phyloP scores from a whole-genome alignment of 2,113 vertebrate species.

The Hyperoodon ampullatus region DNA sequence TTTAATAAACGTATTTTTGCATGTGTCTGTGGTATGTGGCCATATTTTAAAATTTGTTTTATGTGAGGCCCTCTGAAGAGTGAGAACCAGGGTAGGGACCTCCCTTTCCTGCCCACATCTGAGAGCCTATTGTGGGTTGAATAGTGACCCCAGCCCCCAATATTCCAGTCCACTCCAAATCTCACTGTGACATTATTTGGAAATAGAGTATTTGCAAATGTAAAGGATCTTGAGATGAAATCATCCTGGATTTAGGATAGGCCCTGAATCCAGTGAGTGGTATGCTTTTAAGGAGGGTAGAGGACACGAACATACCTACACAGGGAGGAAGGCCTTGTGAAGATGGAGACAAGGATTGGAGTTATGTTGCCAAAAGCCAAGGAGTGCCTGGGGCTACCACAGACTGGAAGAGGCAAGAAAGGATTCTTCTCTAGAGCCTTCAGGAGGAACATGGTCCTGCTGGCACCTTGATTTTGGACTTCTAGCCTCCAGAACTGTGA shows the following conservation, averaged over 20 bases:
- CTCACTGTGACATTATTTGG: slow-evolving; percentile 7
- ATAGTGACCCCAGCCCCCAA: background rate
- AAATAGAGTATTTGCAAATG: background rate
- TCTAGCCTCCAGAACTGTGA: background rate
- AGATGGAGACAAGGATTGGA: background rate
- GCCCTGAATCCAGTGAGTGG: background rate
- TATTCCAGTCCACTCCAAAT: background rate
- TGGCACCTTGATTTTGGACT: background rate
- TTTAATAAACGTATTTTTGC: background rate
- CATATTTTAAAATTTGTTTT: background rate
- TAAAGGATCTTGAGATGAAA: background rate
- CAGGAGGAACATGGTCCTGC: background rate
- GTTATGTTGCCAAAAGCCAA: background rate
- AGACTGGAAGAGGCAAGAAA: background rate
- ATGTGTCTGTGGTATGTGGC: background rate
- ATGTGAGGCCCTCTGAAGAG: background rate
- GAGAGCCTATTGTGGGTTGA: background rate
- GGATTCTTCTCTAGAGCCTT: background rate
- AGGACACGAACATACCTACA: background rate
- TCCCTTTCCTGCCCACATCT: background rate
- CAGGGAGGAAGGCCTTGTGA: background rate
- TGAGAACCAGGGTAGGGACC: background rate
- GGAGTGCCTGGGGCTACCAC: background rate
- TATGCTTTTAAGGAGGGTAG: background rate
- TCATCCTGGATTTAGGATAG: background rate